Evolutionary conservation across 1,140 invertebrate genomes (phyloP).

Genomic region (Aphaenogaster rudis): DNA sequence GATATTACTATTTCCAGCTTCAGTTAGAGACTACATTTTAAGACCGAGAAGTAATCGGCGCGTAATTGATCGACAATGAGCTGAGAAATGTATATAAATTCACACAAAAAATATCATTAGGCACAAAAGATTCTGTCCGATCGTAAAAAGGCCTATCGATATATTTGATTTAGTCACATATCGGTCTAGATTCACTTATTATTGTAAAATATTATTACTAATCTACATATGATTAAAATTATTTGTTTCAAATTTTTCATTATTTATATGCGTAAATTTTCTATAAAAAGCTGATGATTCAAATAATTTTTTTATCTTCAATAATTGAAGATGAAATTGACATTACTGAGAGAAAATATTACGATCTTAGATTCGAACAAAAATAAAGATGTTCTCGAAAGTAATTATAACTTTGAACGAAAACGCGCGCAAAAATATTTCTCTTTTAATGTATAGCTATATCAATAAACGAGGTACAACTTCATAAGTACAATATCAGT

Average conservation of each 20-base stretch:
- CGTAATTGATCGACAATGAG: too few relatives aligned
- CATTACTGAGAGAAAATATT: background rate
- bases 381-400: background rate
- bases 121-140: too few relatives aligned
- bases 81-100: too few relatives aligned
- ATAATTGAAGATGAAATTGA: background rate
- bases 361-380: background rate
- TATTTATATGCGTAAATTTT: background rate
- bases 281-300: background rate
- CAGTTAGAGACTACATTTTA: too few relatives aligned
- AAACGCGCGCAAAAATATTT: conserved; percentile 6
- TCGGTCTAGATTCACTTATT: too few relatives aligned
- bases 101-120: too few relatives aligned
- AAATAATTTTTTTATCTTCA: background rate
- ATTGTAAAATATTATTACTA: background rate
- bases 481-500: background rate
- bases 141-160: too few relatives aligned
- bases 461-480: background rate
- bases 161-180: too few relatives aligned
- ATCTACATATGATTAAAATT: background rate
- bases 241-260: background rate
- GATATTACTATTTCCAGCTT: too few relatives aligned
- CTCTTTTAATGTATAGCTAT: background rate
- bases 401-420: background rate
- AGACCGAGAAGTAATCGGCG: too few relatives aligned